A percentile compares a stretch with the other conserved stretches of the same genome.
Conservation (phyloP, 2,113 vertebrate genomes). For the Piprites chloris region DNA sequence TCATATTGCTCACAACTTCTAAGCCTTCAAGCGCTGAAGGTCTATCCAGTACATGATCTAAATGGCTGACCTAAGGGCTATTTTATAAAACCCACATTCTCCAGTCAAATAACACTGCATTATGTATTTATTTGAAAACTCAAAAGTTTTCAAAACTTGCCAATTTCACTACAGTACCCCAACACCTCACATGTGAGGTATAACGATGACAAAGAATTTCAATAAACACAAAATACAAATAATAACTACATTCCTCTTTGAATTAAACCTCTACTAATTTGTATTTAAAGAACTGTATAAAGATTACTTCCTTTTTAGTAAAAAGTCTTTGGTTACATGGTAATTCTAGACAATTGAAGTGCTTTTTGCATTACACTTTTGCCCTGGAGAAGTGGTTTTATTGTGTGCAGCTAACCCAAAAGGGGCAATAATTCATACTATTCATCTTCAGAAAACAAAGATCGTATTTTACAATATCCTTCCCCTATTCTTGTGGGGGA, state of each 20-base stretch:
- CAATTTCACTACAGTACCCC: background rate
- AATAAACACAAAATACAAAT: background rate
- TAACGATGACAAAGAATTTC: background rate
- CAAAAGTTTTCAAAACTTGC: background rate
- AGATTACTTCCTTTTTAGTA: background rate
- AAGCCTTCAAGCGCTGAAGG: background rate
- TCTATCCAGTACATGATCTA: background rate
- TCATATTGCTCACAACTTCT: background rate
- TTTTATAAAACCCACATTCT: background rate
- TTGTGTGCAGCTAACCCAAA: background rate
- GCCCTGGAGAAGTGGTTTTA: background rate
- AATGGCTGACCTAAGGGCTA: background rate
- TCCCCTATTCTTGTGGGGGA: background rate
- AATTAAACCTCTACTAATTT: background rate
- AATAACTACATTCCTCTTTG: background rate
- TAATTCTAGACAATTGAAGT: background rate
- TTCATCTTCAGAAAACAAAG: conserved; percentile 37
- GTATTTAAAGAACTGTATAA: background rate
- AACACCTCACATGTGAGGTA: background rate
- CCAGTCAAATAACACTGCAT: background rate
- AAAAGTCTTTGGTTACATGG: background rate
- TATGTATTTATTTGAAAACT: background rate
- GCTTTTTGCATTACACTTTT: background rate
- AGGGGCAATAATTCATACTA: conserved; percentile 4
- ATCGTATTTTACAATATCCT: background rate